Evolutionary conservation across 2,888 invertebrate genomes (phyloP).

Genomic region (Scaptomyza caliginosa): DNA sequence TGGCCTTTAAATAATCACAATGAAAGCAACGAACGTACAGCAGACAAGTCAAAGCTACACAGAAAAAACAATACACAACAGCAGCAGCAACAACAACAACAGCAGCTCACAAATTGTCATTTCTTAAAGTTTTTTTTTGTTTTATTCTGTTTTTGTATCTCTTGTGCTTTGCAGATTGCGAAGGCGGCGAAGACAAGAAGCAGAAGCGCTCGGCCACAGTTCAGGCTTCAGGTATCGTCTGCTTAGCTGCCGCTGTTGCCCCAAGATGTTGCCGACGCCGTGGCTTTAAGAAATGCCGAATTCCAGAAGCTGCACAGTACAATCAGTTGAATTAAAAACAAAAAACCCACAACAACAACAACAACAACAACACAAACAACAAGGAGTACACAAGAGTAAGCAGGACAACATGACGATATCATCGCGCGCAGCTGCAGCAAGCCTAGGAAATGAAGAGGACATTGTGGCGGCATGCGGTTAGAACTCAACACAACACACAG

Average conservation of each 20-base stretch:
- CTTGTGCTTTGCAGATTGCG: constrained; percentile 68
- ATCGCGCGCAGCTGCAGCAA: constrained; percentile 67
- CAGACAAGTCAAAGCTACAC: constrained; percentile 47
- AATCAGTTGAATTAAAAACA: constrained; percentile 79
- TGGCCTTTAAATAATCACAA: constrained; percentile 77
- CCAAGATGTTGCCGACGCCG: constrained; percentile 68
- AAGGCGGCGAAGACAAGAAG: constrained; percentile 68
- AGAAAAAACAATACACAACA: constrained; percentile 54
- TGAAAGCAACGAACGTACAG: constrained; percentile 60
- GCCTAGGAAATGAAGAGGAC: constrained; percentile 80
- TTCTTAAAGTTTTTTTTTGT: constrained; percentile 70
- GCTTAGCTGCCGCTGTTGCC: constrained; percentile 13
- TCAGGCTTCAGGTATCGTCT: constrained; percentile 32
- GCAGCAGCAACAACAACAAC: constrained; percentile 32
- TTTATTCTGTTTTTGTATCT: constrained; percentile 10
- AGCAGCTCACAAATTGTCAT: constrained; percentile 80
- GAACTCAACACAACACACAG: constrained; percentile 55
- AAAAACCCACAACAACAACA: neutral
- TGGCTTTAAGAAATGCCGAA: constrained; percentile 80
- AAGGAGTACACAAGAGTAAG: constrained; percentile 1
- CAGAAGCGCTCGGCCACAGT: constrained; percentile 34
- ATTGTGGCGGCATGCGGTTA: constrained; percentile 77
- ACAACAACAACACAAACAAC: constrained; percentile 55
- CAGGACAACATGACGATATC: constrained; percentile 64
- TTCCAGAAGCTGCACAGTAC: constrained; percentile 79